These are phyloP conservation scores for Wasmannia auropunctata DNA, from an alignment of 1,140 invertebrate species.

Conservation along the genomic window DNA sequence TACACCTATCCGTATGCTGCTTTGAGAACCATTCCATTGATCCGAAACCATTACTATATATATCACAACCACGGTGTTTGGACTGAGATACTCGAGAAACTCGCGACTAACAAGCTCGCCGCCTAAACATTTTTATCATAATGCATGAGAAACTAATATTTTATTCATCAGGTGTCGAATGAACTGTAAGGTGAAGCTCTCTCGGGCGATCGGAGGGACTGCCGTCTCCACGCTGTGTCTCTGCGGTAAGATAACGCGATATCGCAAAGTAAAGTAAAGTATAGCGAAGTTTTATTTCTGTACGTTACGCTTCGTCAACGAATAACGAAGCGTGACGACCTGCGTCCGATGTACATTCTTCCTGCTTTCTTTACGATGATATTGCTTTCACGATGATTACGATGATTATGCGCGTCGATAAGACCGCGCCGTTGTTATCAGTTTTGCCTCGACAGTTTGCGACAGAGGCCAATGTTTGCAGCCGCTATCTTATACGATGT, in stretches of 20 bases:
- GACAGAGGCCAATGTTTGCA: neutral
- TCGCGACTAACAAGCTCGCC: constrained; percentile 56
- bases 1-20: constrained; percentile 59
- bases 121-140: constrained; percentile 55
- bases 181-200: constrained; percentile 26
- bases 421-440: neutral
- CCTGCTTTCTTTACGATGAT: neutral
- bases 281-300: neutral
- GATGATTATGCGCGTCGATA: neutral
- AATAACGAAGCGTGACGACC: neutral
- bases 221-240: neutral
- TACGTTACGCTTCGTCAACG: constrained; percentile 2
- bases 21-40: constrained; percentile 46
- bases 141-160: constrained; percentile 51
- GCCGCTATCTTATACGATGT: neutral
- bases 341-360: neutral
- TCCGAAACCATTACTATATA: constrained; percentile 36
- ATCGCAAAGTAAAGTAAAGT: constrained; percentile 32
- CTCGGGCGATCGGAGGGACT: constrained; percentile 5
- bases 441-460: neutral
- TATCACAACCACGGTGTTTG: constrained; percentile 13
- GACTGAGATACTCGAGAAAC: constrained; percentile 40
- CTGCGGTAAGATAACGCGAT: constrained; percentile 49
- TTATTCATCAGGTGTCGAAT: constrained; percentile 50
- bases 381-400: neutral